A percentile compares a stretch with the other conserved stretches of the same genome.
phyloP scores from a whole-genome alignment of 2,113 vertebrate species.

The Anas platyrhynchos region DNA sequence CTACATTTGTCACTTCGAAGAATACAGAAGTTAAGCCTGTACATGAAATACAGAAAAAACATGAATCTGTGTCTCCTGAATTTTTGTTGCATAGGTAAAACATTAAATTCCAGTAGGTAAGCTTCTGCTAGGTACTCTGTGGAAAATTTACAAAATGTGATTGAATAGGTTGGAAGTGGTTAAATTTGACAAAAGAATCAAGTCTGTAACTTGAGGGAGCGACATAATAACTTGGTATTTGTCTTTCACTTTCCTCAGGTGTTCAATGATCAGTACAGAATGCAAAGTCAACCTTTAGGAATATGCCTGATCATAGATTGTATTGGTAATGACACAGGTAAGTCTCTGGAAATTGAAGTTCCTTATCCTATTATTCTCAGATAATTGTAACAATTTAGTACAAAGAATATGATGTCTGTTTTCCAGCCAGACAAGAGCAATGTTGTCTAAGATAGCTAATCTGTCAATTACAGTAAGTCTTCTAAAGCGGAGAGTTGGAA shows the following conservation, averaged over 20 bases:
- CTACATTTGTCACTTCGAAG: background rate
- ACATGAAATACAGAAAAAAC: background rate
- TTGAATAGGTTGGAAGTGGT: background rate
- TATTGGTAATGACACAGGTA: constrained; percentile 87
- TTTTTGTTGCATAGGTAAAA: background rate
- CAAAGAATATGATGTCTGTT: background rate
- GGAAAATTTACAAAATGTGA: background rate
- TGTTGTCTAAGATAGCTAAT: background rate
- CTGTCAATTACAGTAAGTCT: background rate
- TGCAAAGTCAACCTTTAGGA: constrained; percentile 82
- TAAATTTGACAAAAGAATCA: background rate
- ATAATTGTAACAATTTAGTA: background rate
- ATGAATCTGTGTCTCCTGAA: background rate
- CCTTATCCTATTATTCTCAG: background rate
- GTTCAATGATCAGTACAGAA: constrained; percentile 79
- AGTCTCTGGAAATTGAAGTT: constrained; percentile 44
- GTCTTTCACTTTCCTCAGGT: constrained; percentile 47
- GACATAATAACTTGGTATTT: background rate
- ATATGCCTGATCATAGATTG: constrained; percentile 94
- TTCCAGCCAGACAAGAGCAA: background rate
- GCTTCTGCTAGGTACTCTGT: background rate
- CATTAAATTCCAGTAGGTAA: background rate
- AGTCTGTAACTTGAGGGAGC: background rate
- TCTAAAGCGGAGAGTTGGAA: background rate
- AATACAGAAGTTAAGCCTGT: background rate